These are phyloP conservation scores for Opisthograptis luteolata DNA, from an alignment of 2,888 invertebrate genomes.

Conservation along the genomic window DNA sequence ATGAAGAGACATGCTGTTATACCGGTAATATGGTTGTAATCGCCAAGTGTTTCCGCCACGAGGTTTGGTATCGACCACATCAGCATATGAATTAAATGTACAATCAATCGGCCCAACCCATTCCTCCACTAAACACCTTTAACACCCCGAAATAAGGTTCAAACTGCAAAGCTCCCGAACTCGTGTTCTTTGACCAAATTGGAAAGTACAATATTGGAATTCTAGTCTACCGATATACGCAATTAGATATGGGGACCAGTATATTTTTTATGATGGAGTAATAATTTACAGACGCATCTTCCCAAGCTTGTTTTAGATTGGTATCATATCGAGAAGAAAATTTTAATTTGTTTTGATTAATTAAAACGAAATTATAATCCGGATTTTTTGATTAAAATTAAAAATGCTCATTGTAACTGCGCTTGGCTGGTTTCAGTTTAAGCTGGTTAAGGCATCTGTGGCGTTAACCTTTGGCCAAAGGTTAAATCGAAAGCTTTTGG, in stretches of 20 bases:
- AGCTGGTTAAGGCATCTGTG: conserved; percentile 1
- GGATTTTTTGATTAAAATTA: conserved; percentile 34
- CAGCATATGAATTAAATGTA: conserved; percentile 49
- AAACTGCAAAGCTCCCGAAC: neutral
- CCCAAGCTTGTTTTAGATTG: conserved; percentile 31
- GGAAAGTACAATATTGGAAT: conserved; percentile 53
- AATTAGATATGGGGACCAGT: conserved; percentile 38
- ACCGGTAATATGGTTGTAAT: conserved; percentile 59
- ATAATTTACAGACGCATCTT: conserved; percentile 38
- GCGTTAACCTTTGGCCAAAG: conserved; percentile 7
- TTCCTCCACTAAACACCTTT: conserved; percentile 6
- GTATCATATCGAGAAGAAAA: conserved; percentile 33
- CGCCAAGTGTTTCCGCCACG: conserved; percentile 65
- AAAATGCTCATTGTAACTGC: conserved; percentile 16
- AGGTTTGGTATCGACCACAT: conserved; percentile 55
- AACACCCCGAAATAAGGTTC: conserved; percentile 3
- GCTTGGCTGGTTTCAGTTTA: too few relatives aligned
- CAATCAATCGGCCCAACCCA: conserved; percentile 25
- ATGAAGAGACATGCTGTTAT: conserved; percentile 48
- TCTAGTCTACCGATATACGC: conserved; percentile 43
- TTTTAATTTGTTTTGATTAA: conserved; percentile 41
- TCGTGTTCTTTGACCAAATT: conserved; percentile 38
- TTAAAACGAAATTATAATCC: conserved; percentile 40
- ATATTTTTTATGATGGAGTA: conserved; percentile 35
- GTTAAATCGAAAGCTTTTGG: neutral